Evolutionary conservation across 2,113 vertebrate species (phyloP).

Genomic region (Sigmodon hispidus): DNA sequence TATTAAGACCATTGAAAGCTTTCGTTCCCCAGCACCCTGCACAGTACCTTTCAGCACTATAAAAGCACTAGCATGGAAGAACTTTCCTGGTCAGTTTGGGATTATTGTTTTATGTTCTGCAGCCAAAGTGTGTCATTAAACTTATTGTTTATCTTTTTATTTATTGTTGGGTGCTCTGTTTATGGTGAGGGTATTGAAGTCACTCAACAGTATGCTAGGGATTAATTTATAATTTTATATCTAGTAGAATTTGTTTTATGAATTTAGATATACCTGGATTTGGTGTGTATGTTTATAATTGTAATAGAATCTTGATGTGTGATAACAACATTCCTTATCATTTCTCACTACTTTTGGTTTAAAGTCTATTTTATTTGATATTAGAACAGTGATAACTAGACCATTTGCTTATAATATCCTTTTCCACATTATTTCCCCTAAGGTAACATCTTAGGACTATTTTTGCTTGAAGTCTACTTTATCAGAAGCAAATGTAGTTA

Average conservation of each 20-base stretch:
- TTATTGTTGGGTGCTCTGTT: not conserved
- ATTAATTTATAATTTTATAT: not conserved
- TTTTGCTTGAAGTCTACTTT: not conserved
- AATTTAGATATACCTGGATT: not conserved
- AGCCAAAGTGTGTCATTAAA: not conserved
- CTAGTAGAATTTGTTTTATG: not conserved
- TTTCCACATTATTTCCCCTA: not conserved
- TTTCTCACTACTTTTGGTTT: not conserved
- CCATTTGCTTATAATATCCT: not conserved
- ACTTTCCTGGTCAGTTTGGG: not conserved
- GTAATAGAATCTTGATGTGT: not conserved
- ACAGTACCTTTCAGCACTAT: not conserved
- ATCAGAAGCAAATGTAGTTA: not conserved
- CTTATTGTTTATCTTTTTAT: not conserved
- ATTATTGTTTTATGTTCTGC: not conserved
- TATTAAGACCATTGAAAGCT: not conserved
- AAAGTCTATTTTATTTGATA: not conserved
- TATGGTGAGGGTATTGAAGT: not conserved
- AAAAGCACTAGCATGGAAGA: not conserved
- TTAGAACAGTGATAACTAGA: not conserved
- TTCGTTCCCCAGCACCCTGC: not conserved
- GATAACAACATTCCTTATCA: not conserved
- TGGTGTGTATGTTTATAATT: not conserved
- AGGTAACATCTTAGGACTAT: not conserved
- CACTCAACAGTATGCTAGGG: not conserved